Evolutionary conservation across 2,888 invertebrate genomes (phyloP).

Genomic region (Ectobius pallidus): DNA sequence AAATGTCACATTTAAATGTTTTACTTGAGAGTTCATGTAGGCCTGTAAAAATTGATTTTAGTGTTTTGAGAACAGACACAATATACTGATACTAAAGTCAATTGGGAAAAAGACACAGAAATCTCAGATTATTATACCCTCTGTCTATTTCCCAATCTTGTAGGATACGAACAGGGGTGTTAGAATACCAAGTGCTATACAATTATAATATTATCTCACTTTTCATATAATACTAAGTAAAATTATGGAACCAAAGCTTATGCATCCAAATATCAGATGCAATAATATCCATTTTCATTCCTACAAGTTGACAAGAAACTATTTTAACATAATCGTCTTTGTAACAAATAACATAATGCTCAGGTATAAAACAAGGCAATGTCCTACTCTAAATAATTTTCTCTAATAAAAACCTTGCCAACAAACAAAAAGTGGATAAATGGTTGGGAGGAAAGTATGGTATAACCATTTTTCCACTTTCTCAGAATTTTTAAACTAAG

Average conservation of each 20-base stretch:
- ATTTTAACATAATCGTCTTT: background rate
- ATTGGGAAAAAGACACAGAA: background rate
- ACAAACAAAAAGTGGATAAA: slow-evolving; percentile 10
- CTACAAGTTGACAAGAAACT: background rate
- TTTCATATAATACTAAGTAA: background rate
- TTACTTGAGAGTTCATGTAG: background rate
- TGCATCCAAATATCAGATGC: slow-evolving; percentile 11
- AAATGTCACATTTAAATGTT: background rate
- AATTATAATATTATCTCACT: background rate
- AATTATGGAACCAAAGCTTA: background rate
- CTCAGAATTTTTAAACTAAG: slow-evolving; percentile 1
- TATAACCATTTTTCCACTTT: slow-evolving; percentile 7
- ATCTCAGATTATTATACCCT: background rate
- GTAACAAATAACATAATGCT: slow-evolving; percentile 11
- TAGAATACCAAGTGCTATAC: background rate
- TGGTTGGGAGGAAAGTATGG: too few relatives aligned
- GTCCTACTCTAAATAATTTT: background rate
- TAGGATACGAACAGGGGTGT: background rate
- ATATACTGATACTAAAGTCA: background rate
- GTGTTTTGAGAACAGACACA: background rate
- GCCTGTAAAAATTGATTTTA: background rate
- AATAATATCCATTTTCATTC: background rate
- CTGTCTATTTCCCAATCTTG: background rate
- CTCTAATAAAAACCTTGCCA: slow-evolving; percentile 1
- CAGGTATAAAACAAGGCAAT: slow-evolving; percentile 21